Conservation (phyloP, 2,113 vertebrate genomes). For the Tautogolabrus adspersus region DNA sequence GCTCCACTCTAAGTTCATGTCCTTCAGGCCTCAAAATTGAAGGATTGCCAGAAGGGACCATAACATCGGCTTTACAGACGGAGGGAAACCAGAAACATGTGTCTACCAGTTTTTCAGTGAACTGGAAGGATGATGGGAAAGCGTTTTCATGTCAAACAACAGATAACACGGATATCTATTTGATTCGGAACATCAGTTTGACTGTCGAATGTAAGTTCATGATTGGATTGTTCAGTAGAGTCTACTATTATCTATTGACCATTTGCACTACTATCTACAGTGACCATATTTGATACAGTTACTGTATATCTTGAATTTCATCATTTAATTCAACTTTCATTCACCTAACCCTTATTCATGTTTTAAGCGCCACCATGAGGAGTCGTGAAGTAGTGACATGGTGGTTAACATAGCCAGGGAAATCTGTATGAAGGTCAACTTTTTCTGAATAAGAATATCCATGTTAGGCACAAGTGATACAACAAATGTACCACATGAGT, state of each 20-base stretch:
- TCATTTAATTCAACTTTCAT: too few relatives aligned
- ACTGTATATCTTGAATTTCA: too few relatives aligned
- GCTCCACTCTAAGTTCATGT: constrained; percentile 60
- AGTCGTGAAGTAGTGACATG: too few relatives aligned
- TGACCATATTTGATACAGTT: too few relatives aligned
- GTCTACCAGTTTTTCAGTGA: not conserved
- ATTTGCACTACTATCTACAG: too few relatives aligned
- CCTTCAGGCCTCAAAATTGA: not conserved
- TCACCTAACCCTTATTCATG: too few relatives aligned
- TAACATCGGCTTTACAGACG: accelerated
- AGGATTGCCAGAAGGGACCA: accelerated
- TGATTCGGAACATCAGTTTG: constrained; percentile 35
- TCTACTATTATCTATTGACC: not conserved
- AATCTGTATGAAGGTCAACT: too few relatives aligned
- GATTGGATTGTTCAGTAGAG: not conserved
- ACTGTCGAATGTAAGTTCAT: constrained; percentile 69
- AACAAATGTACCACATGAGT: too few relatives aligned
- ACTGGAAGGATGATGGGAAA: constrained; percentile 54
- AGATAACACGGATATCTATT: constrained; percentile 6
- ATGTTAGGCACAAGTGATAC: too few relatives aligned
- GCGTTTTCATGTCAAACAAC: constrained; percentile 58
- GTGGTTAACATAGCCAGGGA: too few relatives aligned
- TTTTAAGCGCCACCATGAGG: too few relatives aligned
- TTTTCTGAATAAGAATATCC: too few relatives aligned
- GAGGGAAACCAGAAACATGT: accelerated